A percentile compares a stretch with the other conserved stretches of the same genome.
These are phyloP conservation scores for Arnoldichthys spilopterus DNA, from an alignment of 2,797 vertebrate genomes.

Conservation along the genomic window DNA sequence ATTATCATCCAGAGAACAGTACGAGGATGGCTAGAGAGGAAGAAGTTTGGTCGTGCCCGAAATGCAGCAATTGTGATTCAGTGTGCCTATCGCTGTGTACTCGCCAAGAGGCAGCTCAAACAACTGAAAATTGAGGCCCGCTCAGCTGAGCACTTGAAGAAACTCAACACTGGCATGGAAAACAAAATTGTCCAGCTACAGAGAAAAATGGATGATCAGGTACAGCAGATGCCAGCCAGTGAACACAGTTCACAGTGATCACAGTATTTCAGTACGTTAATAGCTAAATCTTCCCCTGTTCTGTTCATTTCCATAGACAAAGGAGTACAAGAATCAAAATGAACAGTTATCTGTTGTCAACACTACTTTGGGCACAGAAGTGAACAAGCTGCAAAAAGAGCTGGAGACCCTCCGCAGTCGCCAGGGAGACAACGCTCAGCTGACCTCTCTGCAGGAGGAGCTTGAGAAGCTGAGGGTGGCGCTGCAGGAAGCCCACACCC, in stretches of 20 bases:
- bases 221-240: too few relatives aligned
- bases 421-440: constrained; percentile 65
- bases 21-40: constrained; percentile 86
- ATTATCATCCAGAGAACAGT: constrained; percentile 84
- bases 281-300: neutral
- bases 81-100: constrained; percentile 83
- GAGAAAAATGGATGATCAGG: constrained; percentile 94
- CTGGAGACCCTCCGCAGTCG: constrained; percentile 75
- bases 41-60: constrained; percentile 67
- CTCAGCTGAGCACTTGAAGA: constrained; percentile 86
- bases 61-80: constrained; percentile 86
- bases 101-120: constrained; percentile 81
- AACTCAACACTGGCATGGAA: constrained; percentile 95
- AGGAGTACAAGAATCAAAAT: constrained; percentile 80
- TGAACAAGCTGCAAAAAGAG: constrained; percentile 86
- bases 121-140: constrained; percentile 90
- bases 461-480: constrained; percentile 78
- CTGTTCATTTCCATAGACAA: constrained; percentile 75
- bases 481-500: constrained; percentile 76
- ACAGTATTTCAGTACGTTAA: neutral
- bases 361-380: constrained; percentile 71
- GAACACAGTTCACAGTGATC: too few relatives aligned
- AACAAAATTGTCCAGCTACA: constrained; percentile 97
- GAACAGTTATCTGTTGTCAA: constrained; percentile 79
- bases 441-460: constrained; percentile 83